Conservation (phyloP, 2,888 invertebrate genomes). For the Lomographa bimaculata region DNA sequence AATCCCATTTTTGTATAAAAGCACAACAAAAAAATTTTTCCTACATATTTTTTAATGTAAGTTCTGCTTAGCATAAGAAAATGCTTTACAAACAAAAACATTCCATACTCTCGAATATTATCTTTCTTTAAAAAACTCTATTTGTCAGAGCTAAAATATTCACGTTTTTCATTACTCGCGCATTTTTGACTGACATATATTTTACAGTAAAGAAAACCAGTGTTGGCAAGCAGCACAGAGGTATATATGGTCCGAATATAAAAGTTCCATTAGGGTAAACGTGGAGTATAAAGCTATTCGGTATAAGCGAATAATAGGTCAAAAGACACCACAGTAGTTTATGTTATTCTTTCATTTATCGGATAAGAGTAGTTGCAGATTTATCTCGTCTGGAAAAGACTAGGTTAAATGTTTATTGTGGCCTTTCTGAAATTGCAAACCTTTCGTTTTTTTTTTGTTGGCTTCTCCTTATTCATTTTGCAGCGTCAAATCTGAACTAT, state of each 20-base stretch:
- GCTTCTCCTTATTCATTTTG: slow-evolving; percentile 18
- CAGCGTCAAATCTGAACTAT: slow-evolving; percentile 21
- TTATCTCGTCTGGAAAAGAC: slow-evolving; percentile 34
- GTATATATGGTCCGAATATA: slow-evolving; percentile 8
- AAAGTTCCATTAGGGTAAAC: slow-evolving; percentile 17
- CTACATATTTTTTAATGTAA: no score
- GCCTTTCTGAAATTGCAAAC: slow-evolving; percentile 19
- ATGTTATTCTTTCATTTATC: no score
- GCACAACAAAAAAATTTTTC: no score
- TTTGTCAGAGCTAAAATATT: no score
- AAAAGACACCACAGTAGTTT: slow-evolving; percentile 50
- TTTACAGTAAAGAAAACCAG: slow-evolving; percentile 1
- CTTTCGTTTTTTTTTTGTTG: slow-evolving; percentile 20
- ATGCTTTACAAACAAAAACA: no score
- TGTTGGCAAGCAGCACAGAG: slow-evolving; percentile 7
- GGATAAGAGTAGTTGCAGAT: slow-evolving; percentile 21
- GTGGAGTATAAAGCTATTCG: slow-evolving; percentile 46
- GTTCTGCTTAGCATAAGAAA: no score
- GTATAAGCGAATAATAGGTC: slow-evolving; percentile 50
- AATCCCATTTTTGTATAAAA: no score
- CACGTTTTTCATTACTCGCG: slow-evolving; percentile 1
- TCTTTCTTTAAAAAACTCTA: no score
- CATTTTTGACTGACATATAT: slow-evolving; percentile 1
- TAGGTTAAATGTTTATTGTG: slow-evolving; percentile 22
- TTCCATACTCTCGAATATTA: no score